Evolutionary conservation across 2,888 invertebrate genomes (phyloP).

Genomic region (Scaptomyza flava): DNA sequence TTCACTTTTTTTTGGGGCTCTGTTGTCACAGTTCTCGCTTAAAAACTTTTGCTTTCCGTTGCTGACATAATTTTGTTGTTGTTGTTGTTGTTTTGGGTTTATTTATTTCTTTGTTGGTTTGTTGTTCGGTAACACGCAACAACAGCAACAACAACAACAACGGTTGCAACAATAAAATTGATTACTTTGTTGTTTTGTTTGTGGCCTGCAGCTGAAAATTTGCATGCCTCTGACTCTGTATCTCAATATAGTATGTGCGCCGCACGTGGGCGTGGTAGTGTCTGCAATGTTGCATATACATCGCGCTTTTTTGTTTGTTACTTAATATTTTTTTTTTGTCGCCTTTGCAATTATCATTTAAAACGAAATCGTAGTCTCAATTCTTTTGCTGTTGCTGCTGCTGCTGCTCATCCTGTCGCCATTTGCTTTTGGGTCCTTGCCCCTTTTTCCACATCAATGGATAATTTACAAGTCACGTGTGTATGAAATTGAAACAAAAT

Average conservation of each 20-base stretch:
- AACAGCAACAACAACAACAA: constrained; percentile 29
- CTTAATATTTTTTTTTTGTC: constrained; percentile 34
- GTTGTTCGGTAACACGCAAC: constrained; percentile 36
- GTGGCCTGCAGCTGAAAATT: constrained; percentile 38
- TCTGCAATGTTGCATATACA: constrained; percentile 21
- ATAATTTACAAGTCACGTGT: constrained; percentile 82
- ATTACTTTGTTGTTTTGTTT: constrained; percentile 38
- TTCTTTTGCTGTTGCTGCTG: constrained; percentile 7
- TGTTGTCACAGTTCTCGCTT: constrained; percentile 56
- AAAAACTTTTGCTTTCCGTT: constrained; percentile 64
- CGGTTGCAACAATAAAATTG: constrained; percentile 35
- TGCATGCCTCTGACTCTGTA: constrained; percentile 46
- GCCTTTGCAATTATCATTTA: constrained; percentile 48
- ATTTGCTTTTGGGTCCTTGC: constrained; percentile 29
- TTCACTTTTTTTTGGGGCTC: constrained; percentile 59
- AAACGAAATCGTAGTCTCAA: constrained; percentile 36
- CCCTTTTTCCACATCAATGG: constrained; percentile 74
- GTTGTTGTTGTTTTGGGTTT: constrained; percentile 7
- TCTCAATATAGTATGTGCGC: constrained; percentile 23
- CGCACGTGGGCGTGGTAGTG: constrained; percentile 49
- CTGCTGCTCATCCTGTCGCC: constrained; percentile 42
- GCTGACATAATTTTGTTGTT: constrained; percentile 49
- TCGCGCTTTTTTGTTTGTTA: background rate
- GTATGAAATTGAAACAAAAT: constrained; percentile 81
- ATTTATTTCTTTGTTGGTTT: constrained; percentile 5